Evolutionary conservation across 37 sponge, comb jelly and placozoan genomes (phyloP).

Genomic region (Halisarca cf. caerulea): DNA sequence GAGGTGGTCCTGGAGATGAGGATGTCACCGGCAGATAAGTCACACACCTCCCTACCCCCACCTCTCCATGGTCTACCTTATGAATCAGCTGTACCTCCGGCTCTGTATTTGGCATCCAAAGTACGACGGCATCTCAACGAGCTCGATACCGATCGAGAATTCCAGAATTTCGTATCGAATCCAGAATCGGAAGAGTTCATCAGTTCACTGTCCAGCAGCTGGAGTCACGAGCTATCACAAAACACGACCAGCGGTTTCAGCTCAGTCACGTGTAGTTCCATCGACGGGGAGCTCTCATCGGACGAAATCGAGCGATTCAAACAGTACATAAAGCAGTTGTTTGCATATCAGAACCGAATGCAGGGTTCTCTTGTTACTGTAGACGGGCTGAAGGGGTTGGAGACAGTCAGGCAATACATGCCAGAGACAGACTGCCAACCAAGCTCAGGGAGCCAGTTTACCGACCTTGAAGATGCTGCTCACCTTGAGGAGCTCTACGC

Average conservation of each 20-base stretch:
- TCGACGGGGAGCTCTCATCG: constrained; percentile 54
- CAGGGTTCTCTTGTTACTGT: constrained; percentile 31
- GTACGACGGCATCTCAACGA: not conserved
- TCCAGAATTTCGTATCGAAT: constrained; percentile 13
- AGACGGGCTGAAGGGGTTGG: constrained; percentile 47
- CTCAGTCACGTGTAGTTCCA: constrained; percentile 39
- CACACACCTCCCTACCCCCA: not conserved
- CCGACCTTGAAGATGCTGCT: constrained; percentile 66
- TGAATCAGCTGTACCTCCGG: not conserved
- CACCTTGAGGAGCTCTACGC: constrained; percentile 75
- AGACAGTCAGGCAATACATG: constrained; percentile 39
- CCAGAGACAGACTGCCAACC: constrained; percentile 20
- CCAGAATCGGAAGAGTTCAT: constrained; percentile 42
- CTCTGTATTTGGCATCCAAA: not conserved
- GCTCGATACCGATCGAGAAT: constrained; percentile 12
- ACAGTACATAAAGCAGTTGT: constrained; percentile 44
- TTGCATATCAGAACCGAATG: constrained; percentile 40
- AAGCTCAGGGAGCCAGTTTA: not conserved
- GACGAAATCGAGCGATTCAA: constrained; percentile 58
- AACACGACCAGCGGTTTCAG: constrained; percentile 72
- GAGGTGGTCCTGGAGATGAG: constrained; percentile 56
- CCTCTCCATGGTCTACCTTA: constrained; percentile 17
- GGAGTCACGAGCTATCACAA: constrained; percentile 55
- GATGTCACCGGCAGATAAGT: not conserved
- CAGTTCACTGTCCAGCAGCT: not conserved